phyloP scores from a whole-genome alignment of 2,113 vertebrate genomes.

The Toxotes chatareus region DNA sequence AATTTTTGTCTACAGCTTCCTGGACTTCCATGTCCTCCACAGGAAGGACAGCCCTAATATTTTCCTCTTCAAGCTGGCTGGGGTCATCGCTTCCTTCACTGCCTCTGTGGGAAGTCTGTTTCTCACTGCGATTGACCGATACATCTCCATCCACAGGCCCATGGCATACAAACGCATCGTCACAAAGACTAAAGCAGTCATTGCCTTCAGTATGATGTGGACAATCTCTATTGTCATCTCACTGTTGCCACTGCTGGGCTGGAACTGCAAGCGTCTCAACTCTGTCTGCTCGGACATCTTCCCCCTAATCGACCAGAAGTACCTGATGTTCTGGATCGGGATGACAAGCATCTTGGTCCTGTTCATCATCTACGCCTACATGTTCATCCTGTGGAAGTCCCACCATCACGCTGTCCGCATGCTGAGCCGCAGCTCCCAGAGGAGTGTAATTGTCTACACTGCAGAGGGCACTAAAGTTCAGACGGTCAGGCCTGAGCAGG shows the following conservation, averaged over 20 bases:
- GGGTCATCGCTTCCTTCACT: slow-evolving; percentile 97
- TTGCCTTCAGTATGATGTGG: slow-evolving; percentile 98
- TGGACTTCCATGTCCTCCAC: slow-evolving; percentile 98
- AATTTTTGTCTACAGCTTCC: slow-evolving; percentile 99
- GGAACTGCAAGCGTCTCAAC: slow-evolving; percentile 97
- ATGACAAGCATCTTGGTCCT: slow-evolving; percentile 93
- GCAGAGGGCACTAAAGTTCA: slow-evolving; percentile 95
- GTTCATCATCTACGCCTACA: slow-evolving; percentile 98
- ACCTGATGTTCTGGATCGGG: slow-evolving; percentile 98
- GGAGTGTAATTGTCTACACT: slow-evolving; percentile 93
- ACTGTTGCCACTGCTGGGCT: slow-evolving; percentile 94
- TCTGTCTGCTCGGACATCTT: slow-evolving; percentile 97
- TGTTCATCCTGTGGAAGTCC: slow-evolving; percentile 99
- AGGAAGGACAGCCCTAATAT: slow-evolving; percentile 94
- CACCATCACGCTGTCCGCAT: slow-evolving; percentile 97
- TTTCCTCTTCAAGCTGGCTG: slow-evolving; percentile 97
- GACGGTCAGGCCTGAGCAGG: slow-evolving; percentile 94
- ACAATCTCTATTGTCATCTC: slow-evolving; percentile 93
- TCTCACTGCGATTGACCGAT: slow-evolving; percentile 97
- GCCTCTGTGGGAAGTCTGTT: slow-evolving; percentile 98
- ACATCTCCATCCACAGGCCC: slow-evolving; percentile 97
- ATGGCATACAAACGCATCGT: slow-evolving; percentile 96
- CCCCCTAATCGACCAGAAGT: slow-evolving; percentile 95
- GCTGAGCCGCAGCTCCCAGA: slow-evolving; percentile 96
- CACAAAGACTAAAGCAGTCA: slow-evolving; percentile 95